These are phyloP conservation scores for Lethrus apterus DNA, from an alignment of 1,140 invertebrate genomes.

Conservation along the genomic window DNA sequence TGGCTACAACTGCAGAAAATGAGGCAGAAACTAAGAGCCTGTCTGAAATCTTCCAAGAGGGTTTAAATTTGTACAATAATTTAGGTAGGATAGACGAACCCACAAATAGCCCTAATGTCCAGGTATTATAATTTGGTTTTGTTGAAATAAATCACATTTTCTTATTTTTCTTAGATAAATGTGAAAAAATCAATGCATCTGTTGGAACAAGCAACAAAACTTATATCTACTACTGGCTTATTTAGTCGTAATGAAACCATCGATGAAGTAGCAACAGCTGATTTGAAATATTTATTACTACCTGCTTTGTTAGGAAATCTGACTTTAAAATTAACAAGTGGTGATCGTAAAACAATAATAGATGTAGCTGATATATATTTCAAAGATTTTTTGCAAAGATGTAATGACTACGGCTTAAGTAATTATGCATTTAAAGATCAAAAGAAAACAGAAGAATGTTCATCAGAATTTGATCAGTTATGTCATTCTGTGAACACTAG, in stretches of 20 bases:
- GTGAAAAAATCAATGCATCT: conserved; percentile 61
- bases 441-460: conserved; percentile 16
- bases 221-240: conserved; percentile 70
- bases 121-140: conserved; percentile 41
- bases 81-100: conserved; percentile 49
- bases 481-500: conserved; percentile 46
- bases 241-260: conserved; percentile 84
- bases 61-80: conserved; percentile 50
- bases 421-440: conserved; percentile 41
- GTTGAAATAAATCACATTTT: conserved; percentile 4
- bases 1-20: conserved; percentile 14
- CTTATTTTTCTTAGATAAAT: conserved; percentile 20
- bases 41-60: conserved; percentile 53
- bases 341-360: conserved; percentile 60
- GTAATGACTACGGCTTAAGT: conserved; percentile 69
- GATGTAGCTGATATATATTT: conserved; percentile 75
- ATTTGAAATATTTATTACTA: conserved; percentile 76
- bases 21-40: conserved; percentile 34
- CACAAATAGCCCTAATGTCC: conserved; percentile 52
- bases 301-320: conserved; percentile 76
- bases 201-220: conserved; percentile 68
- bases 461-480: conserved; percentile 36
- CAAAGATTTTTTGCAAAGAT: conserved; percentile 72
- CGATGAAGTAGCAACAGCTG: conserved; percentile 78
- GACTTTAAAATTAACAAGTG: conserved; percentile 56